phyloP scores from a whole-genome alignment of 2,113 vertebrate genomes.

The Zosterops borbonicus region DNA sequence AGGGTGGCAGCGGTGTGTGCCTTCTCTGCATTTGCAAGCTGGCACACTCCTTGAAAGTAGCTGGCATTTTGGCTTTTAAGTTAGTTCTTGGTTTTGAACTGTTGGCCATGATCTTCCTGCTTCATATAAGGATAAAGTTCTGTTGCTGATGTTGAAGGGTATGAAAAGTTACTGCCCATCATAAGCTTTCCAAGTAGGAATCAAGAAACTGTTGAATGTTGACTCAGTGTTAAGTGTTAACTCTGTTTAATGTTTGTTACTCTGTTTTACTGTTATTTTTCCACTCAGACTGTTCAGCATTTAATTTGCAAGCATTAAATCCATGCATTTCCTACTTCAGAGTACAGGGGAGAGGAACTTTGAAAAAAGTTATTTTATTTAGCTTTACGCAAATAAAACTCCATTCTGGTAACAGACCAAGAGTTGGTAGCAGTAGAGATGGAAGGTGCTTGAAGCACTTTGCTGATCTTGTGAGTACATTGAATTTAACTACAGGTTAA shows the following conservation, averaged over 20 bases:
- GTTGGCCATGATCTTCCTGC: not conserved
- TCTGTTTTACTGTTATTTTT: not conserved
- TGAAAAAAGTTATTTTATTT: not conserved
- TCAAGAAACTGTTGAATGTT: not conserved
- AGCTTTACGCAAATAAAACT: accelerated
- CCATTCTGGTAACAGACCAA: not conserved
- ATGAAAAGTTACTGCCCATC: not conserved
- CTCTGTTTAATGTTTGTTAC: slow-evolving; percentile 3
- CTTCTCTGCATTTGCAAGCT: not conserved
- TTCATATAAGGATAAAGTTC: not conserved
- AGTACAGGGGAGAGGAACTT: not conserved
- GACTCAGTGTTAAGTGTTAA: not conserved
- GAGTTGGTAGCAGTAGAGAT: not conserved
- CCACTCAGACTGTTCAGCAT: not conserved
- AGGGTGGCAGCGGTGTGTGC: accelerated
- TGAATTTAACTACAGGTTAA: not conserved
- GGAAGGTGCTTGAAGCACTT: not conserved
- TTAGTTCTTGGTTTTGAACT: not conserved
- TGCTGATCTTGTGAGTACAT: not conserved
- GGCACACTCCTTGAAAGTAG: not conserved
- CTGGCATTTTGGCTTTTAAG: not conserved
- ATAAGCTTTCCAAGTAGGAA: not conserved
- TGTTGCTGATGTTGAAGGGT: not conserved
- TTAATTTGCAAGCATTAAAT: not conserved
- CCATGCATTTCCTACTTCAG: not conserved